Percentiles rank a stretch among this genome's conserved stretches.
phyloP scores from a whole-genome alignment of 2,113 vertebrate genomes.

The Ictalurus furcatus region DNA sequence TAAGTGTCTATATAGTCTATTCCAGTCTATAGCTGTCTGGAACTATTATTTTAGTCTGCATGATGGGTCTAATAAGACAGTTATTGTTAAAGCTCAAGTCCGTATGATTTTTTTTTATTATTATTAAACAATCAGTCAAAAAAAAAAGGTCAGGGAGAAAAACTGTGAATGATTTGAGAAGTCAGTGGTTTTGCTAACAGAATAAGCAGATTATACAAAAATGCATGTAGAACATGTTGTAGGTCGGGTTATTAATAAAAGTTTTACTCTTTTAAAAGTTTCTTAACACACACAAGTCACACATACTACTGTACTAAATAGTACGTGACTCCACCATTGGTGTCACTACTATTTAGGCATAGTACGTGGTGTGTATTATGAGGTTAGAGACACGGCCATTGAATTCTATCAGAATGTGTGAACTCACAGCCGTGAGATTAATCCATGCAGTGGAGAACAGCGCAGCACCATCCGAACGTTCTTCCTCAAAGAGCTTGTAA shows the following conservation, averaged over 20 bases:
- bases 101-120: not conserved
- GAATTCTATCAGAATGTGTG: not conserved
- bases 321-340: not conserved
- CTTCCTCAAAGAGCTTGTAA: not conserved
- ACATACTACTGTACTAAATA: not conserved
- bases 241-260: not conserved
- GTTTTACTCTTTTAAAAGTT: not conserved
- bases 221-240: not conserved
- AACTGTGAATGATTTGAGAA: not conserved
- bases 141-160: too few relatives aligned
- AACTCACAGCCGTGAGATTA: not conserved
- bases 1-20: not conserved
- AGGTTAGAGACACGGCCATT: not conserved
- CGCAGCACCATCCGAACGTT: not conserved
- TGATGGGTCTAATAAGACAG: not conserved
- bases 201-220: not conserved
- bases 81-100: not conserved
- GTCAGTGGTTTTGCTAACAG: not conserved
- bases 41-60: not conserved
- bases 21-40: not conserved
- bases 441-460: not conserved
- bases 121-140: not conserved
- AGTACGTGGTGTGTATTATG: not conserved
- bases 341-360: not conserved
- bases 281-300: not conserved